Evolutionary conservation across 2,888 invertebrate genomes (phyloP).

Genomic region (Prosopocoilus inquinatus): DNA sequence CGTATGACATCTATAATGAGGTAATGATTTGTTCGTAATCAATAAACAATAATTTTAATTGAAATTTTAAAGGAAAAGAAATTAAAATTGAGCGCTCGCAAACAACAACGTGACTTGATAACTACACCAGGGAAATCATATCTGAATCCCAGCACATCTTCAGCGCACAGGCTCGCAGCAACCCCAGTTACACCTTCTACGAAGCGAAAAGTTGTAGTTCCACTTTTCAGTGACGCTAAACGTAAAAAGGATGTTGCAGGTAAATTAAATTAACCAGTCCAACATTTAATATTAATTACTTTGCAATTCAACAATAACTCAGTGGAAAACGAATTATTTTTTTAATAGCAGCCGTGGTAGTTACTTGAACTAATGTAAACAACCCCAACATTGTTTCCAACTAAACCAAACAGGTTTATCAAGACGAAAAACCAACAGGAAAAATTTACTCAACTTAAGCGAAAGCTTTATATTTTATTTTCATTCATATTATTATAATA

Average conservation of each 20-base stretch:
- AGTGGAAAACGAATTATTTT: no score
- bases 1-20: conserved; percentile 62
- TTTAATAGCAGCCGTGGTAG: no score
- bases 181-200: background rate
- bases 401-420: no score
- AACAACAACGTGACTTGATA: conserved; percentile 44
- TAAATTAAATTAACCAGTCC: no score
- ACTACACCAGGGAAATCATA: conserved; percentile 19
- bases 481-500: no score
- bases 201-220: background rate
- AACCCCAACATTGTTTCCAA: no score
- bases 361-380: no score
- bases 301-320: no score
- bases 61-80: conserved; percentile 49
- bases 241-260: background rate
- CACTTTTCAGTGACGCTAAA: background rate
- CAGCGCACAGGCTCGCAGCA: background rate
- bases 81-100: conserved; percentile 56
- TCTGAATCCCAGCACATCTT: background rate
- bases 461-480: no score
- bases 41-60: background rate
- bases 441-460: no score
- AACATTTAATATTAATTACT: no score
- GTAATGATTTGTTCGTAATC: conserved; percentile 29
- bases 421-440: no score